Evolutionary conservation across 2,113 vertebrate genomes (phyloP).

Genomic region (Coreoperca whiteheadi): DNA sequence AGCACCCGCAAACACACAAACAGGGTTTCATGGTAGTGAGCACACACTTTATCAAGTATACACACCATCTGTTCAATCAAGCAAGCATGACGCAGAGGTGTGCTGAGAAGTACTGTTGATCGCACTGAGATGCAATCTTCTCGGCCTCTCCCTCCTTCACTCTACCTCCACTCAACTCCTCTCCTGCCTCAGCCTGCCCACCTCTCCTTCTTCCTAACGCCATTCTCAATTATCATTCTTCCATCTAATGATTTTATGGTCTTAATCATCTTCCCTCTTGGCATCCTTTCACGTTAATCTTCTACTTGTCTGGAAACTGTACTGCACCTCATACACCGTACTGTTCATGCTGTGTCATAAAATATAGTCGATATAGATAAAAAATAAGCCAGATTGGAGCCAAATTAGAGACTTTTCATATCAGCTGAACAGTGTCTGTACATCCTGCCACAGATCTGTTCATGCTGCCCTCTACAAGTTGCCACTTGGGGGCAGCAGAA

Average conservation of each 20-base stretch:
- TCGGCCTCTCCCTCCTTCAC: constrained; percentile 28
- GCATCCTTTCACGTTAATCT: constrained; percentile 10
- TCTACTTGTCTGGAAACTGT: background rate
- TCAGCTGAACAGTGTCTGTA: constrained; percentile 44
- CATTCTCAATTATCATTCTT: constrained; percentile 51
- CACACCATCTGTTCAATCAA: constrained; percentile 56
- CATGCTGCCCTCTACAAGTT: constrained; percentile 27
- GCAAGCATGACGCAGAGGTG: constrained; percentile 56
- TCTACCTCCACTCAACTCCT: constrained; percentile 27
- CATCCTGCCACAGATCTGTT: constrained; percentile 49
- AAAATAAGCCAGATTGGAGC: no score
- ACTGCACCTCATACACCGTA: background rate
- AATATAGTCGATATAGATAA: background rate
- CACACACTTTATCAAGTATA: constrained; percentile 11
- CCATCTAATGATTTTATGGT: constrained; percentile 51
- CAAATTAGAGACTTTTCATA: constrained; percentile 49
- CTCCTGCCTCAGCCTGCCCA: constrained; percentile 52
- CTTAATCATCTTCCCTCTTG: constrained; percentile 17
- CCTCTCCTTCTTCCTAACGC: constrained; percentile 43
- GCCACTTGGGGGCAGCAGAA: background rate
- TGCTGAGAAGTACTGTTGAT: constrained; percentile 51
- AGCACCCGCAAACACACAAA: background rate
- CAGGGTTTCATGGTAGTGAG: constrained; percentile 1
- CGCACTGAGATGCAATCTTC: constrained; percentile 32
- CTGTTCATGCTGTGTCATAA: background rate